phyloP scores from a whole-genome alignment of 2,888 invertebrate genomes.

The Orthonevra nobilis region DNA sequence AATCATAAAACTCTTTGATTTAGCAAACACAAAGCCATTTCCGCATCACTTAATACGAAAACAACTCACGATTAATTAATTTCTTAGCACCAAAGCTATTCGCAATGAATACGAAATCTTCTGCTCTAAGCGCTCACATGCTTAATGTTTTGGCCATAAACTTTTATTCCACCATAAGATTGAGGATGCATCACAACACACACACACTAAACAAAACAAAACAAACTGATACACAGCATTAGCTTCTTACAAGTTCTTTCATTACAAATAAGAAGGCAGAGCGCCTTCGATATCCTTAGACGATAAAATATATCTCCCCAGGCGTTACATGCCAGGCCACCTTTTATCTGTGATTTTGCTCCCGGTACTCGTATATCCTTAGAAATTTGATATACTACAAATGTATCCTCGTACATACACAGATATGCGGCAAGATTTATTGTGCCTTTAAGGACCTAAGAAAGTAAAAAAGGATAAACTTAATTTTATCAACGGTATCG shows the following conservation, averaged over 20 bases:
- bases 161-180: too few species aligned
- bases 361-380: neutral
- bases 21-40: too few species aligned
- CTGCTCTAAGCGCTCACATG: constrained; percentile 7
- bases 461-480: constrained; percentile 56
- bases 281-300: constrained; percentile 16
- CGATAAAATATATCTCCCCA: constrained; percentile 10
- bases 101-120: constrained; percentile 13
- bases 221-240: neutral
- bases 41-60: too few species aligned
- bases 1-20: too few species aligned
- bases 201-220: neutral
- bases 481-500: constrained; percentile 68
- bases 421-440: constrained; percentile 60
- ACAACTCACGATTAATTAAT: too few species aligned
- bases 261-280: constrained; percentile 34
- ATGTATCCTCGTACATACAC: constrained; percentile 3
- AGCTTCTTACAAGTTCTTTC: constrained; percentile 34
- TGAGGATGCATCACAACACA: too few species aligned
- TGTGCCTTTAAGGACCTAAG: constrained; percentile 56
- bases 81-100: neutral
- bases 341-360: constrained; percentile 34
- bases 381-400: constrained; percentile 13
- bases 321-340: neutral
- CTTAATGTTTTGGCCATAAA: neutral